Percentiles rank a stretch among this genome's conserved stretches.
Conservation (phyloP, 2,797 vertebrate genomes). For the Phylloscopus collybita region DNA sequence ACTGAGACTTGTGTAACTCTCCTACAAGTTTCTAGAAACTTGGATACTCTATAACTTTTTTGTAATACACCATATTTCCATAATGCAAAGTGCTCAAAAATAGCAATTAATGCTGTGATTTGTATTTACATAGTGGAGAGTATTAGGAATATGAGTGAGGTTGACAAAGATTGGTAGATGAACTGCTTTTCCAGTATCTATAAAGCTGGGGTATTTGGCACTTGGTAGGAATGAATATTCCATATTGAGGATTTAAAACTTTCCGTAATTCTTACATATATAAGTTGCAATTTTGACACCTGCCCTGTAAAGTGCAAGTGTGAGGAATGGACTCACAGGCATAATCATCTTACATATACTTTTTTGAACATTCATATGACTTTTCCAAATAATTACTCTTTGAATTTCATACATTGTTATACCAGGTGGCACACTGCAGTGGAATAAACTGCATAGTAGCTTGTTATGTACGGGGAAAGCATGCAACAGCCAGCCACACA, state of each 20-base stretch:
- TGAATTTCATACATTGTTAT: conserved; percentile 51
- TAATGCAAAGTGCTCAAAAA: neutral
- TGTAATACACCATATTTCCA: neutral
- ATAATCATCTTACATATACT: conserved; percentile 35
- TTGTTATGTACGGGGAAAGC: neutral
- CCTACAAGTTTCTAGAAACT: neutral
- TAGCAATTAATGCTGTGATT: neutral
- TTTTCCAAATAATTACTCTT: conserved; percentile 61
- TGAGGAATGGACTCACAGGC: conserved; percentile 22
- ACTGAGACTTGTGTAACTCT: neutral
- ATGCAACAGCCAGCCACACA: neutral
- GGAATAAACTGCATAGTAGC: conserved; percentile 8
- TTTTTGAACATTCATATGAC: conserved; percentile 7
- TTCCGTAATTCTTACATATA: conserved; percentile 36
- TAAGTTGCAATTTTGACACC: conserved; percentile 61
- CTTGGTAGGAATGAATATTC: conserved; percentile 29
- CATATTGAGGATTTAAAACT: conserved; percentile 39
- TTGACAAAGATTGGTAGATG: neutral
- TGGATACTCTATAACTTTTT: neutral
- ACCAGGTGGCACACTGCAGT: conserved; percentile 53
- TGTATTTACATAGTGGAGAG: neutral
- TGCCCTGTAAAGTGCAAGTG: conserved; percentile 54
- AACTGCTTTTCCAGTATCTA: conserved; percentile 40
- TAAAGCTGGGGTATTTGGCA: conserved; percentile 28
- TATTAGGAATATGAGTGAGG: neutral